Evolutionary conservation across 2,797 vertebrate species (phyloP), one percentile per base, ranked within the genome.

Genomic region (Anguilla pacifica): DNA sequence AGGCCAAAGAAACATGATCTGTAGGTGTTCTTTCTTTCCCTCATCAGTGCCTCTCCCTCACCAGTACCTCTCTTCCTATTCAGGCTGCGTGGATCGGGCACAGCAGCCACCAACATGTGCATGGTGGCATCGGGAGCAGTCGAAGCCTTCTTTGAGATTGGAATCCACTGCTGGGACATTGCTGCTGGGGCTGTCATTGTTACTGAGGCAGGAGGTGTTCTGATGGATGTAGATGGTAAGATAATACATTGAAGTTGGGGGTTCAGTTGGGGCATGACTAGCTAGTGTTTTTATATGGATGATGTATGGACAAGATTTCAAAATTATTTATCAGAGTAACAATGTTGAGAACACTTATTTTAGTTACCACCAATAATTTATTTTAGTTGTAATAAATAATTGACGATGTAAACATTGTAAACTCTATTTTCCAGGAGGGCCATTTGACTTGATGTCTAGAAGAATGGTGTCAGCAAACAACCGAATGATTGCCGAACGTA

Each of bases 101-200:
- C 97, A 0, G 98, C 98, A 39, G 98, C 98, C 19, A 92, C 98
- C 88, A 99, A 99, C 93, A 97, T 99, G 98, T 99, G 98, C 91
- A 94, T 98, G 49, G 98, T 99, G 90, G 98, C 98, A 0, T 89
- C 95, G 0, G 98, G 98, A 3, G 96, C 95, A 19, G 98, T 97
- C 0, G 98, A 99, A 57, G 98, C 96, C 0, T 99, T 99, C 85
- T 99, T 97, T 0, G 98, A 99, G 90, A 97, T 98, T 85, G 98
- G 98, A 0, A 96, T 98, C 89, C 98, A 99, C 88, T 97, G 98
- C 84, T 99, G 98, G 98, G 98, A 99, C 49, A 88, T 99, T 4
- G 98, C 98, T 0, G 98, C 98, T 0, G 97, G 94, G 0, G 96
- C 96, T 0, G 91, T 99, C 88, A 96, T 99, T 0, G 95, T 99